Evolutionary conservation across 2,797 vertebrate species (phyloP), one percentile per base, ranked within the genome.

Genomic region (Trichosurus vulpecula): DNA sequence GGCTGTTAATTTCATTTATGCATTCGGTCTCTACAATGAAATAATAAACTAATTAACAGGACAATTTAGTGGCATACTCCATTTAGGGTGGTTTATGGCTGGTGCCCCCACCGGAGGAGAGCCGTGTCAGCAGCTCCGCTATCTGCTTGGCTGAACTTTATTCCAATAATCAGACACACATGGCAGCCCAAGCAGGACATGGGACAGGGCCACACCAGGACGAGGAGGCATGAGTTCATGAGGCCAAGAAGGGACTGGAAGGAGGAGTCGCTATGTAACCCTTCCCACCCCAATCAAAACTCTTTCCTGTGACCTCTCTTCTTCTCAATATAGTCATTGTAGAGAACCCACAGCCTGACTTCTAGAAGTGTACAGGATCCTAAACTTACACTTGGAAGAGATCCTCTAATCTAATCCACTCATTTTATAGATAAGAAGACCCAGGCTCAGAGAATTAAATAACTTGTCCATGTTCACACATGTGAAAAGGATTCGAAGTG

Each of bases 21-120:
- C 97, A 96, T 97, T 98, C 97, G 89, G 96, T 97, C 94, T 97
- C 97, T 95, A 97, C 96, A 97, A 98, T 97, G 96, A 98, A 93
- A 97, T 92, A 98, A 98, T 98, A 98, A 98, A 97, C 97, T 98
- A 98, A 99, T 98, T 98, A 98, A 98, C 95, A 96, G 96, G 0
- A 41, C 96, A 97, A 87, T 98, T 98, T 98, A 98, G 98, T 97
- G 74, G 94, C 94, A 92, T 94, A 90, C 81, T 97, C 97, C 0
- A 0, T 96, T 94, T 31, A 5, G 29, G 92, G 94, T 98, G 90
- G 97, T 98, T 97, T 97, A 95, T 16, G 0, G 0, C 57, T 35
- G 58, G 97, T 54, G 97, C 94, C 94, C 91, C 54, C 31, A 55
- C 97, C 53, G 95, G 96, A 22, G 97, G 97, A 98, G 91, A 96